Evolutionary conservation across 2,888 invertebrate species (phyloP).

Genomic region (Neoscelio sp.): DNA sequence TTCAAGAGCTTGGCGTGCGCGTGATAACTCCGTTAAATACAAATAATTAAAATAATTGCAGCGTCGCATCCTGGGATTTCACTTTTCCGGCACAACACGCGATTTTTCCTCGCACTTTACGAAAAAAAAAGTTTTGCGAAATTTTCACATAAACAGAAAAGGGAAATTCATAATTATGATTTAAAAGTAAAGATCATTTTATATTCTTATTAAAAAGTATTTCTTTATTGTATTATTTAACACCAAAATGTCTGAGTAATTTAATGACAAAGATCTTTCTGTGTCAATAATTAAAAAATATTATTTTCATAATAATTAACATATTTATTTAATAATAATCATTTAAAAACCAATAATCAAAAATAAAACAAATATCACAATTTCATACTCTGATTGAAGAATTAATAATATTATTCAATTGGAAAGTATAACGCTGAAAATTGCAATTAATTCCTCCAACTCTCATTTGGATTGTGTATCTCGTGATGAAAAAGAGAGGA

Average conservation of each 20-base stretch:
- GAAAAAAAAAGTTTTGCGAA: background rate
- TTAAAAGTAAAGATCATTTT: conserved; percentile 27
- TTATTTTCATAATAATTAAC: no score
- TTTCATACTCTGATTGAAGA: conserved; percentile 11
- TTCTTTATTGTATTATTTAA: conserved; percentile 32
- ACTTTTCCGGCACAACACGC: conserved; percentile 53
- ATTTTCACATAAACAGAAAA: conserved; percentile 29
- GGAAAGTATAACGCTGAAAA: background rate
- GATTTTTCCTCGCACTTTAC: conserved; percentile 43
- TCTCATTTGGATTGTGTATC: no score
- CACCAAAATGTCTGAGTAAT: background rate
- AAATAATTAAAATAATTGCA: conserved; percentile 64
- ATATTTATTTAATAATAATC: background rate
- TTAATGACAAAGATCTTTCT: no score
- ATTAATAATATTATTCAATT: conserved; percentile 7
- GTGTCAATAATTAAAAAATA: no score
- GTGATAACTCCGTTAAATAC: conserved; percentile 55
- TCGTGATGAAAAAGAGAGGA: no score
- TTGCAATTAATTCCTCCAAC: no score
- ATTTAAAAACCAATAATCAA: no score
- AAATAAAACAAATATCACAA: background rate
- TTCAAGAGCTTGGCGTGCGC: conserved; percentile 32
- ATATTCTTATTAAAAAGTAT: no score
- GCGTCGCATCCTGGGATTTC: conserved; percentile 45
- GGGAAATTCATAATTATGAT: conserved; percentile 40